Base-by-base conservation (phyloP, 2,113 vertebrate species). In the Gadus chalcogrammus region DNA sequence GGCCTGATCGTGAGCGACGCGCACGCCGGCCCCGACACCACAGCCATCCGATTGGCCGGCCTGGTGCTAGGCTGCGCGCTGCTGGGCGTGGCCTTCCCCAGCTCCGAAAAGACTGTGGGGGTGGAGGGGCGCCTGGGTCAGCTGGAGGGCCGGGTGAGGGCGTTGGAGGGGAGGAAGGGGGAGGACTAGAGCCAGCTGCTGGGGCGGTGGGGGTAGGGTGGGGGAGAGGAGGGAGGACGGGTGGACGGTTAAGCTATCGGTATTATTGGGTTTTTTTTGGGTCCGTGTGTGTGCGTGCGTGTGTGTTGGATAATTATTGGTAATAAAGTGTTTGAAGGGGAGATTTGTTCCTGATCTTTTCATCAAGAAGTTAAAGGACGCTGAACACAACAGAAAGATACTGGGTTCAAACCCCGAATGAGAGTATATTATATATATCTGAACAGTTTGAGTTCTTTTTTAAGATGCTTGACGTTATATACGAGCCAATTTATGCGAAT, bases 1-100 rank as follows among this genome's bases (percentile, higher is more conserved):
- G 70, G 76, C 65, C 82, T 89, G 76, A 93, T 93, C 12, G 85
- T 90, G 71, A 82, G 71, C 0, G 91, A 92, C 72, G 79, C 79
- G 64, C 42, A 24, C 0, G 85, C 84, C 24, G 15, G 65, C 0
- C 17, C 78, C 0, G 90, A 92, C 42, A 68, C 61, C 79, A 92
- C 87, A 0, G 83, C 85, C 0, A 56, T 85, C 3, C 88, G 91
- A 31, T 68, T 93, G 64, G 80, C 68, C 2, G 76, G 78, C 28
- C 83, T 93, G 75, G 90, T 93, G 65, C 53, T 91, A 63, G 73
- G 60, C 9, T 85, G 77, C 1, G 90, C 84, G 16, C 64, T 90
- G 65, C 62, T 91, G 73, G 86, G 77, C 11, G 74, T 92, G 56
- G 70, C 86, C 64, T 73, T 72, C 2, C 72, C 80, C 1, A n/a